These are phyloP conservation scores for Drosophila atripex DNA, from an alignment of 2,888 invertebrate species.

Conservation along the genomic window DNA sequence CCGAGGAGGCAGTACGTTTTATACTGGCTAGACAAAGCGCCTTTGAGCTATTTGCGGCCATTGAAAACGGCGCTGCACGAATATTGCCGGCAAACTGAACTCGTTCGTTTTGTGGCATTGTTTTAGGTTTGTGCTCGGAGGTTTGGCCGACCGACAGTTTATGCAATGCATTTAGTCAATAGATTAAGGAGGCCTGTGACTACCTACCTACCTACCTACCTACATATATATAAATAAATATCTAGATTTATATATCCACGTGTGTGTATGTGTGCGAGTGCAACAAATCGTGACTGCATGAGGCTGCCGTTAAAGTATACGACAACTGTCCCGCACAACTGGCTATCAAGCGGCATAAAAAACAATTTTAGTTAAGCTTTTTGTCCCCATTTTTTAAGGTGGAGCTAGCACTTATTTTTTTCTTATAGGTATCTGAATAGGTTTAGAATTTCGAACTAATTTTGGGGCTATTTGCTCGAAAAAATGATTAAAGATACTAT, in stretches of 20 bases:
- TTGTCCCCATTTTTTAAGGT: constrained; percentile 61
- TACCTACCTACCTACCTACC: constrained; percentile 10
- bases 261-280: constrained; percentile 46
- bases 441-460: not conserved
- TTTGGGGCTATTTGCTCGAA: not conserved
- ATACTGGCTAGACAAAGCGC: constrained; percentile 61
- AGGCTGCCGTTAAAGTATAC: constrained; percentile 73
- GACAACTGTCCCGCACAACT: constrained; percentile 20
- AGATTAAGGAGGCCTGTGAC: constrained; percentile 68
- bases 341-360: constrained; percentile 53
- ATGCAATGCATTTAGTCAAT: constrained; percentile 78
- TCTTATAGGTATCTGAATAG: constrained; percentile 14
- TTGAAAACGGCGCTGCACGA: constrained; percentile 51
- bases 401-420: constrained; percentile 59
- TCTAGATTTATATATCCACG: constrained; percentile 41
- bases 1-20: constrained; percentile 6
- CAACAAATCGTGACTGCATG: constrained; percentile 75
- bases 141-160: constrained; percentile 66
- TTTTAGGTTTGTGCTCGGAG: constrained; percentile 59
- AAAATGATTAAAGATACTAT: not conserved
- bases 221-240: constrained; percentile 10
- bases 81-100: constrained; percentile 45
- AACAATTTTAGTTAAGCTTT: constrained; percentile 28
- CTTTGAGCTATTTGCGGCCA: constrained; percentile 69
- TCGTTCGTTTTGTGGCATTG: constrained; percentile 67